These are phyloP conservation scores for Esperia sulphurella DNA, from an alignment of 2,888 invertebrate genomes.

Conservation along the genomic window DNA sequence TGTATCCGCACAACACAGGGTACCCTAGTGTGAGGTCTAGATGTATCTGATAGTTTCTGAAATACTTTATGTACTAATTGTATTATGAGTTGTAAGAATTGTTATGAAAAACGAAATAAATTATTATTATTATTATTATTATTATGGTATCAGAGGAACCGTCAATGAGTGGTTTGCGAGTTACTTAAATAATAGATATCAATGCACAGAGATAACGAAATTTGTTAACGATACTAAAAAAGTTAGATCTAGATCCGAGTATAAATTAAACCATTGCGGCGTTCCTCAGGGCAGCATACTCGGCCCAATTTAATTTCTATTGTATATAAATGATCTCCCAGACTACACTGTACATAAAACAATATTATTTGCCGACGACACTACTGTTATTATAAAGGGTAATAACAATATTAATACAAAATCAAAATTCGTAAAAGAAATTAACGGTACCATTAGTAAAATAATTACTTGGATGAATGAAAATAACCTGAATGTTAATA, in stretches of 20 bases:
- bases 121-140: too few relatives aligned
- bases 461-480: too few relatives aligned
- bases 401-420: too few relatives aligned
- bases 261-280: slow-evolving; percentile 1
- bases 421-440: too few relatives aligned
- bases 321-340: slow-evolving; percentile 13
- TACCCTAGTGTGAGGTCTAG: too few relatives aligned
- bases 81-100: too few relatives aligned
- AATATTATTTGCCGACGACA: slow-evolving; percentile 13
- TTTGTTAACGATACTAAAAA: background rate
- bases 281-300: slow-evolving; percentile 14
- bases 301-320: slow-evolving; percentile 11
- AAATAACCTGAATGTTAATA: too few relatives aligned
- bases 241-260: background rate
- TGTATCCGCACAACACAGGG: too few relatives aligned
- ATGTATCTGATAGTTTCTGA: too few relatives aligned
- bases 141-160: background rate
- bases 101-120: too few relatives aligned
- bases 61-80: too few relatives aligned
- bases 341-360: slow-evolving; percentile 1
- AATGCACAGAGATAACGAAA: background rate
- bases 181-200: background rate
- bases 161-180: background rate
- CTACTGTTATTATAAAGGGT: slow-evolving; percentile 22
- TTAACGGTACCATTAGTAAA: too few relatives aligned